Percentiles rank a stretch among this genome's conserved stretches.
Evolutionary conservation across 2,797 vertebrate species (phyloP).

Genomic region (Champsocephalus esox): DNA sequence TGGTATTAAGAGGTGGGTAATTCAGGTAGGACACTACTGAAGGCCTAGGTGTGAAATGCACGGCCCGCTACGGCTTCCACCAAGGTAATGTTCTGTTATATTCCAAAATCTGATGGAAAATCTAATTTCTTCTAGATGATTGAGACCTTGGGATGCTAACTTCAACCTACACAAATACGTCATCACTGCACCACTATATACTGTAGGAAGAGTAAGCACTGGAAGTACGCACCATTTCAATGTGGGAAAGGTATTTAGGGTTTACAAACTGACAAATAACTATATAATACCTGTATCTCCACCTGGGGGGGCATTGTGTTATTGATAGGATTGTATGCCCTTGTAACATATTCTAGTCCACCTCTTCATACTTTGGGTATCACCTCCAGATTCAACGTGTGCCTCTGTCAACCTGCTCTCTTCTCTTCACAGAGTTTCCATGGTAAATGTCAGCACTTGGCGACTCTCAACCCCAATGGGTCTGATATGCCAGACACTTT

Average conservation of each 20-base stretch:
- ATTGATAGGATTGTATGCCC: not conserved
- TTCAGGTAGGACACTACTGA: no score
- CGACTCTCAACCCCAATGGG: not conserved
- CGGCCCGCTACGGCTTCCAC: no score
- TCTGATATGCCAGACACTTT: conserved; percentile 44
- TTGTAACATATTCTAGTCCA: not conserved
- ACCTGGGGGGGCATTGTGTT: not conserved
- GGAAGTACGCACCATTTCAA: not conserved
- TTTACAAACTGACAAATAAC: not conserved
- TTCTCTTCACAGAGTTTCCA: not conserved
- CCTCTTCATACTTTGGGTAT: not conserved
- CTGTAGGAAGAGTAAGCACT: conserved; percentile 2
- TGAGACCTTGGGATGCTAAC: no score
- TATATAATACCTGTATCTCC: not conserved
- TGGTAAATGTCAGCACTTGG: not conserved
- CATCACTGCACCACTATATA: no score
- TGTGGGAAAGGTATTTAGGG: not conserved
- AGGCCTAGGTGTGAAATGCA: no score
- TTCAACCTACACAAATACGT: no score
- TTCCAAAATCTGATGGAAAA: no score
- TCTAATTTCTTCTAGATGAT: no score
- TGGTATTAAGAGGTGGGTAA: no score
- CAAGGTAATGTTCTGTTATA: no score
- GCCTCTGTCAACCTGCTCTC: not conserved
- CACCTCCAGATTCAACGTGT: conserved; percentile 5